Conservation (phyloP, 2,888 invertebrate genomes). For the Agonopterix subpropinquella region DNA sequence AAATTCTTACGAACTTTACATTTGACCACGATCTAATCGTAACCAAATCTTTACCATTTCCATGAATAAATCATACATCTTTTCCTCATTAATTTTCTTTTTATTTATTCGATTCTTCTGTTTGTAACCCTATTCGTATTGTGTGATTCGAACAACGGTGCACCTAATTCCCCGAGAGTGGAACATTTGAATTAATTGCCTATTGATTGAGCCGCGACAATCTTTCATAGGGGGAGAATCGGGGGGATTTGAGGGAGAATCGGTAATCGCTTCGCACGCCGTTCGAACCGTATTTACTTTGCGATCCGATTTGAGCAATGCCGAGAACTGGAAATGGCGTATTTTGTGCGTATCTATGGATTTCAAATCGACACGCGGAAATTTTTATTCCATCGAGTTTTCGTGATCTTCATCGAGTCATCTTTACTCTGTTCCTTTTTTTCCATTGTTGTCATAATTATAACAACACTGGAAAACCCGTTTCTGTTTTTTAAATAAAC, state of each 20-base stretch:
- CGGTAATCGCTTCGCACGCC: neutral
- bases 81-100: neutral
- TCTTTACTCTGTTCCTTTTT: too few relatives aligned
- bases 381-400: too few relatives aligned
- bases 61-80: too few relatives aligned
- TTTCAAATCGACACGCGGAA: too few relatives aligned
- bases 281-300: conserved; percentile 2
- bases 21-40: too few relatives aligned
- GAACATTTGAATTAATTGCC: conserved; percentile 34
- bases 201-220: conserved; percentile 32
- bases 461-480: too few relatives aligned
- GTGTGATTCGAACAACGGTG: conserved; percentile 5
- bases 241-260: neutral
- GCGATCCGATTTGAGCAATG: neutral
- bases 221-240: conserved; percentile 10
- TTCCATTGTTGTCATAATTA: too few relatives aligned
- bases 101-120: neutral
- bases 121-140: conserved; percentile 9
- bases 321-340: neutral
- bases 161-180: conserved; percentile 15
- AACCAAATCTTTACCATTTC: too few relatives aligned
- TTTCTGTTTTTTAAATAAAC: too few relatives aligned
- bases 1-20: too few relatives aligned
- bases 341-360: too few relatives aligned
- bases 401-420: too few relatives aligned